phyloP scores from a whole-genome alignment of 2,113 vertebrate species.

The Peromyscus californicus region DNA sequence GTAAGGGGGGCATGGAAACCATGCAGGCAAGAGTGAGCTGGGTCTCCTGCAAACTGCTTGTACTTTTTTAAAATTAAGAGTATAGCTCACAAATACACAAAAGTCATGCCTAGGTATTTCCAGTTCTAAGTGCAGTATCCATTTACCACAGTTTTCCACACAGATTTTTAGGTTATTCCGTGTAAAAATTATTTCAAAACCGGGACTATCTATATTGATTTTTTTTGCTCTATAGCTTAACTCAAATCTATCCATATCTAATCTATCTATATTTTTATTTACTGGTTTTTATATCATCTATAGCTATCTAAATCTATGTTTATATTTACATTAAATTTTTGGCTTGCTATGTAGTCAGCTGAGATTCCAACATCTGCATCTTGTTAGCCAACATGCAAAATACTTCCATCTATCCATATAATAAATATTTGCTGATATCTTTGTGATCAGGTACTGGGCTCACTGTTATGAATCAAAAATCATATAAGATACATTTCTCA shows the following conservation, averaged over 20 bases:
- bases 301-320: background rate
- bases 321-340: background rate
- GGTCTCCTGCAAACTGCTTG: background rate
- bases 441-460: background rate
- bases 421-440: slow-evolving; percentile 33
- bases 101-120: background rate
- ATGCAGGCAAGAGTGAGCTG: background rate
- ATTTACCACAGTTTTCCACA: background rate
- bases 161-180: background rate
- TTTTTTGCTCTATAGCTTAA: background rate
- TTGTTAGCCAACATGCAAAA: background rate
- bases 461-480: background rate
- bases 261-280: background rate
- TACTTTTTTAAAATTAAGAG: slow-evolving; percentile 1
- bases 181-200: slow-evolving; percentile 6
- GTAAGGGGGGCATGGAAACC: background rate
- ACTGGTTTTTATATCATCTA: background rate
- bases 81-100: background rate
- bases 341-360: background rate
- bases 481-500: background rate
- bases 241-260: background rate
- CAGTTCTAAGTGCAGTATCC: background rate
- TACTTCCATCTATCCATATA: background rate
- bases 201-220: background rate
- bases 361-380: background rate